phyloP scores from a whole-genome alignment of 2,113 vertebrate genomes.

The Dendrocopos noguchii region DNA sequence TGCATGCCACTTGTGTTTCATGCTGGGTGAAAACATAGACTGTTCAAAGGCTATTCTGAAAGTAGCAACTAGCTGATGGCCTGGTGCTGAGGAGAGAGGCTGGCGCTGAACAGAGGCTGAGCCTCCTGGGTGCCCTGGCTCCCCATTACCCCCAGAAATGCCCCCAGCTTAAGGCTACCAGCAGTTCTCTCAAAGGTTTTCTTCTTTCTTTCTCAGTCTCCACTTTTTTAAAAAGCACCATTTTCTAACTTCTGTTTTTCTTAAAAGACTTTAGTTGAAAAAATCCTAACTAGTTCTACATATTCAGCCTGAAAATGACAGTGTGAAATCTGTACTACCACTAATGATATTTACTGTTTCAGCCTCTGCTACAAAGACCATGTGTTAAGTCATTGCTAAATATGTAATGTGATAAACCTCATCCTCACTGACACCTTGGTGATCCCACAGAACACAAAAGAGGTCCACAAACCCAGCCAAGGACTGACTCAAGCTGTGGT shows the following conservation, averaged over 20 bases:
- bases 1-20: neutral
- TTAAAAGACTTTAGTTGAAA: neutral
- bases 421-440: neutral
- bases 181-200: neutral
- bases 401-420: neutral
- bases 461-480: neutral
- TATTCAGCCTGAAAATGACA: neutral
- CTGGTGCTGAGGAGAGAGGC: neutral
- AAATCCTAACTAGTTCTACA: neutral
- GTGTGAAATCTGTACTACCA: neutral
- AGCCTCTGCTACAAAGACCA: neutral
- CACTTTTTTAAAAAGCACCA: rapidly evolving
- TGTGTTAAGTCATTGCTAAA: neutral
- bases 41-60: neutral
- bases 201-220: neutral
- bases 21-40: neutral
- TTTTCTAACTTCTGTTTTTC: neutral
- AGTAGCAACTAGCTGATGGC: rapidly evolving
- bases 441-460: neutral
- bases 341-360: neutral
- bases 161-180: neutral
- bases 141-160: rapidly evolving
- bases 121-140: neutral
- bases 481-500: neutral
- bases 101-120: neutral